Percentiles rank a stretch among this genome's conserved stretches.
These are phyloP conservation scores for Epinephelus lanceolatus DNA, from an alignment of 2,113 vertebrate species.

Conservation along the genomic window DNA sequence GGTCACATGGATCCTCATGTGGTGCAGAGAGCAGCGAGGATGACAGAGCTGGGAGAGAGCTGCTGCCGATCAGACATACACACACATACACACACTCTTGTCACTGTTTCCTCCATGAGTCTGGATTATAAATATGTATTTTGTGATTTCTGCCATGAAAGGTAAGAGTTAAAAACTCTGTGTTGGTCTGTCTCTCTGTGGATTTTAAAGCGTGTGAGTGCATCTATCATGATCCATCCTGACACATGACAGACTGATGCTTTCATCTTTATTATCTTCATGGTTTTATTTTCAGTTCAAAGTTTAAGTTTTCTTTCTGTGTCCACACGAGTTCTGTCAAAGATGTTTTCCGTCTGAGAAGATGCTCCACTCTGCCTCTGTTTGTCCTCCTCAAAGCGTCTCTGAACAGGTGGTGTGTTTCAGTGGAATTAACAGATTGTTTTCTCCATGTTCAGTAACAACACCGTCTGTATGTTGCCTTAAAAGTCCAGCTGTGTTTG, in stretches of 20 bases:
- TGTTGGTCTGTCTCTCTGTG: neutral
- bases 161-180: conserved; percentile 76
- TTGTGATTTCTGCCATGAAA: conserved; percentile 94
- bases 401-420: no score
- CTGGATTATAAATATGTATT: conserved; percentile 88
- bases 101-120: conserved; percentile 27
- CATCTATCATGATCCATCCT: neutral
- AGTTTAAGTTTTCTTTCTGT: neutral
- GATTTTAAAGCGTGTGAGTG: neutral
- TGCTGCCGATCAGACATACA: conserved; percentile 26
- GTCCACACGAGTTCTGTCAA: neutral
- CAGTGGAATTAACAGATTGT: no score
- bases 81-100: neutral
- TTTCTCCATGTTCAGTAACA: no score
- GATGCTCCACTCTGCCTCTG: conserved; percentile 10
- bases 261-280: neutral
- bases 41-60: conserved; percentile 49
- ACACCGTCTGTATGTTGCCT: no score
- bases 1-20: conserved; percentile 89
- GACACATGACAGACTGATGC: neutral
- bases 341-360: neutral
- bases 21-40: conserved; percentile 78
- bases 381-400: no score
- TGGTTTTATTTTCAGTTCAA: neutral
- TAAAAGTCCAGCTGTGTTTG: neutral